These are phyloP conservation scores for Acanthococcus lagerstroemiae DNA, from an alignment of 2,888 invertebrate genomes.

Conservation along the genomic window DNA sequence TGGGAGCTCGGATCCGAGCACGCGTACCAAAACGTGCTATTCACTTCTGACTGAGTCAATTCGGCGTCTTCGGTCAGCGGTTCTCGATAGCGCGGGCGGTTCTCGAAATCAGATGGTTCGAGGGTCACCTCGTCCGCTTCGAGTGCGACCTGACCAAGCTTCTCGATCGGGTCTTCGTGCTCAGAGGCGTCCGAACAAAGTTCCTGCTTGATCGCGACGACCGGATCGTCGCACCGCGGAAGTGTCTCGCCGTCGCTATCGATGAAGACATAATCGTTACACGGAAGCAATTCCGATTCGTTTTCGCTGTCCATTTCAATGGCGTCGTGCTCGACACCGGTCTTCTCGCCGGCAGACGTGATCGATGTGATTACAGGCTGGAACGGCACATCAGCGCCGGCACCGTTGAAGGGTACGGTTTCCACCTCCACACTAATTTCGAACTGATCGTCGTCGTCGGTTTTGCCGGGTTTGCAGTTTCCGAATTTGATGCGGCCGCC, in stretches of 20 bases:
- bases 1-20: background rate
- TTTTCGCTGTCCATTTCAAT: no score
- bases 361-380: background rate
- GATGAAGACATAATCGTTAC: no score
- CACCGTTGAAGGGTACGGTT: background rate
- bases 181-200: no score
- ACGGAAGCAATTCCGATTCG: no score
- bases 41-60: background rate
- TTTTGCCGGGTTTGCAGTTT: background rate
- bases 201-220: no score
- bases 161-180: no score
- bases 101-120: no score
- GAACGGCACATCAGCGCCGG: background rate
- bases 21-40: background rate
- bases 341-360: background rate
- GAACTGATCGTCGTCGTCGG: background rate
- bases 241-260: no score
- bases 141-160: no score
- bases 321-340: background rate
- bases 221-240: background rate
- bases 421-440: background rate
- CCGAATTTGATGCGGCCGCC: background rate
- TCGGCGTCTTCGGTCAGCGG: background rate
- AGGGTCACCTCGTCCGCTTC: no score
- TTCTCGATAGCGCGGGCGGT: constrained; percentile 5